A percentile compares a stretch with the other conserved stretches of the same genome.
phyloP scores from a whole-genome alignment of 2,888 invertebrate species.

The Drosophila robusta region DNA sequence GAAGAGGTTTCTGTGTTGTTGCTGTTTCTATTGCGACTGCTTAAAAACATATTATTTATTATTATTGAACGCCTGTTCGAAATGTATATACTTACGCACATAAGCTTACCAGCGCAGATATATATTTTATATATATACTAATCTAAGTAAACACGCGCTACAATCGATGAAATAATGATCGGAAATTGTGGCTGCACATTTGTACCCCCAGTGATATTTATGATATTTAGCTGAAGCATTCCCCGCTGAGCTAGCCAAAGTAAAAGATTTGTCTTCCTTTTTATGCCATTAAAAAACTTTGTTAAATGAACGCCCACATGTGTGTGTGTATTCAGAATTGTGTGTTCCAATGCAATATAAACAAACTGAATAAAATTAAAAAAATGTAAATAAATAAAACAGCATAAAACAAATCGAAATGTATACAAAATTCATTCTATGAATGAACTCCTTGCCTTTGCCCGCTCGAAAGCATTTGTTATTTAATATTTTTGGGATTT shows the following conservation, averaged over 20 bases:
- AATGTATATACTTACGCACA: constrained; percentile 16
- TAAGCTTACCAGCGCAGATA: neutral
- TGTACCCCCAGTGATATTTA: neutral
- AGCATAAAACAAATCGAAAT: neutral
- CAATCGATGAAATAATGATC: constrained; percentile 49
- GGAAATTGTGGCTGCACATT: constrained; percentile 5
- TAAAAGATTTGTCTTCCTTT: neutral
- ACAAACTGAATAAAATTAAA: constrained; percentile 7
- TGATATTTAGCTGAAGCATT: too few relatives aligned
- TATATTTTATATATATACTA: constrained; percentile 26
- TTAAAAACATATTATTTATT: constrained; percentile 71
- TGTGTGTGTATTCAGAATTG: too few relatives aligned
- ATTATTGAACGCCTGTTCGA: constrained; percentile 30
- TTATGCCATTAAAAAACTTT: constrained; percentile 1
- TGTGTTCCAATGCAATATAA: neutral
- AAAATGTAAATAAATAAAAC: neutral
- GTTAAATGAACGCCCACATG: constrained; percentile 15
- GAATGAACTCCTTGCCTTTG: neutral
- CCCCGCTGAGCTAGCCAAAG: neutral
- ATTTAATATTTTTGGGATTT: too few relatives aligned
- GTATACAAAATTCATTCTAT: neutral
- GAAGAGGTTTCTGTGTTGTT: neutral
- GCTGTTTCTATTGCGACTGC: constrained; percentile 33
- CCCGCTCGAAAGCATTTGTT: too few relatives aligned
- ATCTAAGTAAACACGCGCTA: constrained; percentile 59